A percentile compares a stretch with the other conserved stretches of the same genome.
Evolutionary conservation across 1,140 invertebrate genomes (phyloP).

Genomic region (Drosophila truncata): DNA sequence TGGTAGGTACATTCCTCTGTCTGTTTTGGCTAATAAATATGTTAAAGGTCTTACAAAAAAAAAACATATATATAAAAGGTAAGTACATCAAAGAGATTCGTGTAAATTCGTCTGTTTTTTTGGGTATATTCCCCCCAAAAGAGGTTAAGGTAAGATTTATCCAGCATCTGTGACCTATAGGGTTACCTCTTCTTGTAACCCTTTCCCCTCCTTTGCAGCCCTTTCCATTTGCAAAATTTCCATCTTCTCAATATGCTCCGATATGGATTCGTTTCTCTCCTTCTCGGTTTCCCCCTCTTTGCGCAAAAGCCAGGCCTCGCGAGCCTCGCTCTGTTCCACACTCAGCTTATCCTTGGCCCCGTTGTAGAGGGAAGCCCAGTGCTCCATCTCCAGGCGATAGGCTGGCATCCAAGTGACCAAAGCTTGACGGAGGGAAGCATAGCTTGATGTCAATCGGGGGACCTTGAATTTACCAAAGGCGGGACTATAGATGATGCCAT

Average conservation of each 20-base stretch:
- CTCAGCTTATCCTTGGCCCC: neutral
- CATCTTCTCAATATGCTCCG: neutral
- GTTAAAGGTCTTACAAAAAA: neutral
- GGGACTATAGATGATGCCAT: constrained; percentile 31
- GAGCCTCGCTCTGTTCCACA: too few relatives aligned
- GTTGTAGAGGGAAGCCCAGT: neutral
- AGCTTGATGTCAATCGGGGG: neutral
- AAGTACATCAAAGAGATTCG: neutral
- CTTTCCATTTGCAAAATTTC: neutral
- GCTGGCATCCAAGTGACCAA: constrained; percentile 34
- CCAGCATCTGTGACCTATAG: neutral
- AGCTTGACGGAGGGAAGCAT: constrained; percentile 13
- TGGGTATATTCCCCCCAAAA: neutral
- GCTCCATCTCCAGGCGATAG: constrained; percentile 5
- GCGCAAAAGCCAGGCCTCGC: neutral
- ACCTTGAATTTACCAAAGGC: constrained; percentile 12
- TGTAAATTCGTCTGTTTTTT: neutral
- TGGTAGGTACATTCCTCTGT: neutral
- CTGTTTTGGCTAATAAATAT: neutral
- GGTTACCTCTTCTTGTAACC: neutral
- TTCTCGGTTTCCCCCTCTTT: neutral
- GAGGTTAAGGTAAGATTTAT: too few relatives aligned
- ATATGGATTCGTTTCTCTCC: neutral
- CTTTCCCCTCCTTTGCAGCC: neutral
- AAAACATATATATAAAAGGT: neutral